Base-by-base conservation (phyloP, 2,113 vertebrate species). In the Uria lomvia region DNA sequence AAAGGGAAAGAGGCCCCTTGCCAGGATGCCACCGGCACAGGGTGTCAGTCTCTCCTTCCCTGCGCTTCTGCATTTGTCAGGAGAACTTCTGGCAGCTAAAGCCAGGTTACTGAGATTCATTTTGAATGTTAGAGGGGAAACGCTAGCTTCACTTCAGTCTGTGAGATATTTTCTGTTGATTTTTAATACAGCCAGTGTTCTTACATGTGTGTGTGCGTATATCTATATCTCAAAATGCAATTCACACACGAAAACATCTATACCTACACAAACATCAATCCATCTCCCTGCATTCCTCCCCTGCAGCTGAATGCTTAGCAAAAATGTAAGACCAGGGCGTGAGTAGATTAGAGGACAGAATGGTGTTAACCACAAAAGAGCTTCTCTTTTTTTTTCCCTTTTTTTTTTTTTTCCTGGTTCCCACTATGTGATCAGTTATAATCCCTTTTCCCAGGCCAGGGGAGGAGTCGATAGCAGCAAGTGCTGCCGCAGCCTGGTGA, bases 71-170 rank as follows among this genome's bases (percentile, higher is more conserved):
- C 65, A 80, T 68, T 90, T 79, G 78, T 74, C 49, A 43, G 36
- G 62, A 92, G 59, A 70, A 68, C 5, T 52, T 76, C 60, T 85
- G 56, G 55, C 53, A 79, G 29, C 60, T 92, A 72, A 85, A 94
- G 43, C 5, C 32, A 43, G 26, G 20, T 36, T 75, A 45, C 36
- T 60, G 60, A 59, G n/a, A 21, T 68, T 63, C 6, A 45, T 75
- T 87, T 93, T 79, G 19, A 75, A 42, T 34, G 27, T 82, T 34
- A 30, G 68, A 52, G 60, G 30, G 45, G 49, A 94, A 90, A 89
- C 27, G 7, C 53, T 81, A 18, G 12, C 58, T 85, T 80, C 34
- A 3, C 20, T 49, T 76, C 34, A 56, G 49, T 26, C 70, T 34
- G 6, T 32, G 22, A 89, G 40, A 12, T 50, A 53, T 85, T 79